Evolutionary conservation across 2,888 invertebrate genomes (phyloP), one percentile per base, ranked within the genome.

Genomic region (Hirtodrosophila trivittata): DNA sequence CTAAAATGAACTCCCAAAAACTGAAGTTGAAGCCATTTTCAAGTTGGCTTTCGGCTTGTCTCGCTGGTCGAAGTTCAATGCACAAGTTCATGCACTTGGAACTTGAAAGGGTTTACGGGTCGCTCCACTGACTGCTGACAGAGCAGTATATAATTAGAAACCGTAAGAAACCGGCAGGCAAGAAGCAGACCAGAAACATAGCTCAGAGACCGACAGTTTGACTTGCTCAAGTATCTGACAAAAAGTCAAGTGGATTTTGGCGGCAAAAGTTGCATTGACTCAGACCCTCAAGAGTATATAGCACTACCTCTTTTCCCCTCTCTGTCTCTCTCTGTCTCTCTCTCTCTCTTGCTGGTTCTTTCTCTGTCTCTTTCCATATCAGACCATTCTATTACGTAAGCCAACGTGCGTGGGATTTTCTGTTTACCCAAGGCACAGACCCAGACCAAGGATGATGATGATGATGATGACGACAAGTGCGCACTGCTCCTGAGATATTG

Each of bases 31-130:
- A 77, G 55, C 58, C 65, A 71, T 65, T 75, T 67, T 69, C 41
- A 72, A 80, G 76, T 82, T 82, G 63, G 66, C 63, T 76, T 66
- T 68, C 66, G 66, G 71, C 77, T 81, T 77, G 64, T 59, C 56
- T 77, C 67, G 42, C 55, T 70, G 57, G 65, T 57, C 66, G 64
- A 81, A 81, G 80, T 81, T 81, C 87, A 87, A 81, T 87, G 87
- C 74, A 76, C 84, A 83, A 83, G 82, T 83, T 83, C 82, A 87
- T 84, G 87, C 87, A 83, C 87, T 87, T 83, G 87, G 70, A 60
- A 68, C 66, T 83, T 66, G 43, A 70, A 80, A 72, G 67, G 80
- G 72, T 74, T 78, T 68, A 46, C 57, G 56, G 43, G n/a, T 62
- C 55, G 55, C 51, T 66, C 39, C 28, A 42, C 46, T 60, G 58